Percentiles rank a stretch among this genome's conserved stretches.
Conservation (phyloP, 2,797 vertebrate species). For the Cyclura pinguis region DNA sequence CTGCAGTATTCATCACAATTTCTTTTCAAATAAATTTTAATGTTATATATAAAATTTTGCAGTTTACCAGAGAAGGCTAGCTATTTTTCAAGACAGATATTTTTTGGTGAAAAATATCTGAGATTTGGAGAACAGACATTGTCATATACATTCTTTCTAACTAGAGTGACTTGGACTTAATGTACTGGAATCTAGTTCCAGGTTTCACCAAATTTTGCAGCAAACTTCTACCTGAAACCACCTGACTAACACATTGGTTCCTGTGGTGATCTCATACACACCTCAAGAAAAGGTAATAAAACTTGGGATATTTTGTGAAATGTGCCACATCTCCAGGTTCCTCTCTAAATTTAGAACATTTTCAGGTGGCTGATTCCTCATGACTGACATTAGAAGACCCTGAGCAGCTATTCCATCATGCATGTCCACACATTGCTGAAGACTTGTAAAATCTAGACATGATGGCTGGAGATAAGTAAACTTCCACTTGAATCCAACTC, state of each 20-base stretch:
- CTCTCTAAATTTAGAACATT: not conserved
- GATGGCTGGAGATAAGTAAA: not conserved
- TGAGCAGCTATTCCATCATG: too few species aligned
- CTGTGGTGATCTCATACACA: not conserved
- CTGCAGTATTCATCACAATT: conserved; percentile 1
- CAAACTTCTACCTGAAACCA: not conserved
- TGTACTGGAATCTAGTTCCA: not conserved
- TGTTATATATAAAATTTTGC: not conserved
- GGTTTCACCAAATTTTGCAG: too few species aligned
- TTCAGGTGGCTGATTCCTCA: too few species aligned
- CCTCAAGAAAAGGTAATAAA: not conserved
- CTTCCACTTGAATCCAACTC: not conserved
- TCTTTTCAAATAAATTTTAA: not conserved
- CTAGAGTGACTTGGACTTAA: not conserved
- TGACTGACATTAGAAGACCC: too few species aligned
- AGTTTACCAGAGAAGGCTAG: not conserved
- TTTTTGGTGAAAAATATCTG: not conserved
- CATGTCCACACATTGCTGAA: not conserved
- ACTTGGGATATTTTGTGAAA: not conserved
- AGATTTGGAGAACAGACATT: not conserved
- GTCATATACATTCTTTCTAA: not conserved
- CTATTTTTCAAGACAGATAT: not conserved
- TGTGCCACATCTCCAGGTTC: not conserved
- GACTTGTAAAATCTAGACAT: not conserved
- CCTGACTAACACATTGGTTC: not conserved